Conservation (phyloP, 2,888 invertebrate genomes). For the Hermodice carunculata region DNA sequence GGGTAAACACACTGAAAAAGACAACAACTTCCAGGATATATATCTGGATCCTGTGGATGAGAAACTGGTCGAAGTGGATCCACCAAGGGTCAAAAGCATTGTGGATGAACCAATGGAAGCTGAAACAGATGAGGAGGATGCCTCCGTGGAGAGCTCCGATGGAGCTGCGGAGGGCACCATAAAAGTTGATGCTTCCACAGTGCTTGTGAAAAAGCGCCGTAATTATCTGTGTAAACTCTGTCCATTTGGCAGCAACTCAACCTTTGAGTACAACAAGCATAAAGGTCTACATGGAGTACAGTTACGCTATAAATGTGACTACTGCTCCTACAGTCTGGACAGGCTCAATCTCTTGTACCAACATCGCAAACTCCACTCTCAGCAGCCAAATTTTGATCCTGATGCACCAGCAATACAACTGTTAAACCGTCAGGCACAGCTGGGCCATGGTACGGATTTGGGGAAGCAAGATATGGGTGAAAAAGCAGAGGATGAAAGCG, state of each 20-base stretch:
- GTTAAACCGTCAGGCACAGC: too few species aligned
- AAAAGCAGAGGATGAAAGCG: too few species aligned
- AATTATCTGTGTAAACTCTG: constrained; percentile 49
- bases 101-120: too few species aligned
- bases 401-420: constrained; percentile 27
- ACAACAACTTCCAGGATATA: background rate
- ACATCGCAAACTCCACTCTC: constrained; percentile 8
- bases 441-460: too few species aligned
- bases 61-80: too few species aligned
- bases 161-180: too few species aligned
- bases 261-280: constrained; percentile 50
- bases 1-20: constrained; percentile 15
- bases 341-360: background rate
- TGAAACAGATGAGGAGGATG: too few species aligned
- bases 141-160: too few species aligned
- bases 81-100: too few species aligned
- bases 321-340: constrained; percentile 33
- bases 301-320: constrained; percentile 47
- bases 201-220: too few species aligned
- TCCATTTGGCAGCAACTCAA: constrained; percentile 50
- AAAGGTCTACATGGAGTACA: constrained; percentile 41
- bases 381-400: constrained; percentile 30
- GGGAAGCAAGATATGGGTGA: too few species aligned
- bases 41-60: background rate
- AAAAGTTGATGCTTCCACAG: too few species aligned